Conservation (phyloP, 92 coral and sea anemone genomes). For the Blastomussa wellsi region DNA sequence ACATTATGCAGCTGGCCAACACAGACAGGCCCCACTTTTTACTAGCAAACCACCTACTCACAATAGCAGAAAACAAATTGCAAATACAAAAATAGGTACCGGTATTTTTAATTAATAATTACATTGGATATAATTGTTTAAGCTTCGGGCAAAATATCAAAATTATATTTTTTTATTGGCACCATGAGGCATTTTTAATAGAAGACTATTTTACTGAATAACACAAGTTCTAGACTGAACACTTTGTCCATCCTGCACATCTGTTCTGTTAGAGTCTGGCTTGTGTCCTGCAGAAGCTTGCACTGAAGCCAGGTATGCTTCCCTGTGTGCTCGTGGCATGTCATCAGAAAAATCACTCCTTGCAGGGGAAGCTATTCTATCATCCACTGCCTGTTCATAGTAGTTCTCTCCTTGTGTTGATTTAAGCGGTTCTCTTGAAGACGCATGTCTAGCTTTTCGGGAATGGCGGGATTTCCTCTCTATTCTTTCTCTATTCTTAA, state of each 20-base stretch:
- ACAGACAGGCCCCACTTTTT: neutral
- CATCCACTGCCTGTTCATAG: constrained; percentile 81
- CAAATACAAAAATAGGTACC: neutral
- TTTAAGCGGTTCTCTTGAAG: constrained; percentile 22
- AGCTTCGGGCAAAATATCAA: neutral
- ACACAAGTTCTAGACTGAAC: constrained; percentile 73
- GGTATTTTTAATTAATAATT: neutral
- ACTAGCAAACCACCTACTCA: neutral
- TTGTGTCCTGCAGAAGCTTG: constrained; percentile 56
- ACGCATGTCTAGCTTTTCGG: constrained; percentile 30
- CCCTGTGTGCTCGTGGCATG: constrained; percentile 84
- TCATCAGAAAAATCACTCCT: constrained; percentile 55
- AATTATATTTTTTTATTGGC: neutral
- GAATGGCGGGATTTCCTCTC: constrained; percentile 29
- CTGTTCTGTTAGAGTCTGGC: constrained; percentile 15
- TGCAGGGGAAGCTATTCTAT: constrained; percentile 26
- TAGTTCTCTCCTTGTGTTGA: constrained; percentile 50
- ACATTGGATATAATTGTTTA: neutral
- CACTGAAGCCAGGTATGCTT: constrained; percentile 86
- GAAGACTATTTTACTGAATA: constrained; percentile 49
- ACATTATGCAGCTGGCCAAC: neutral
- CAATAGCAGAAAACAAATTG: neutral
- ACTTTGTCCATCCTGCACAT: constrained; percentile 28
- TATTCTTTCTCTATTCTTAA: constrained; percentile 14
- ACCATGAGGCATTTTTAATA: neutral